Evolutionary conservation across 92 coral and sea anemone species (phyloP).

Genomic region (Desmophyllum pertusum): DNA sequence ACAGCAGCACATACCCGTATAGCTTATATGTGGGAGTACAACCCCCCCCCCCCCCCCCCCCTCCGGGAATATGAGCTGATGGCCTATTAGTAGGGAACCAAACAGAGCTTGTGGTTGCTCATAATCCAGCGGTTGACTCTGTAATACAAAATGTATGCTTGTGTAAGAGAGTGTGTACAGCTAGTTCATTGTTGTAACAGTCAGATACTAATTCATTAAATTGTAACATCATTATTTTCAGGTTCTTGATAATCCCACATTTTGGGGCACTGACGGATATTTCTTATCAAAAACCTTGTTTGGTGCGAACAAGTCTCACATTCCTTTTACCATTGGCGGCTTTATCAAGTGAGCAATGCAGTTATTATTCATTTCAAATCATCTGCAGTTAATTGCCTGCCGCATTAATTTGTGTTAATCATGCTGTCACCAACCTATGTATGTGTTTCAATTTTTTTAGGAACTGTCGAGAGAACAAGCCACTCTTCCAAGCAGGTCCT

Average conservation of each 20-base stretch:
- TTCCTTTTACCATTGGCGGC: slow-evolving; percentile 49
- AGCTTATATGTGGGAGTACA: too few relatives aligned
- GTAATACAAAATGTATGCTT: neutral
- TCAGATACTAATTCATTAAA: too few relatives aligned
- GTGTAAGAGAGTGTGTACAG: neutral
- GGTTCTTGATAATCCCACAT: slow-evolving; percentile 61
- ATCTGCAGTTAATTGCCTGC: neutral
- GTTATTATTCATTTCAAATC: neutral
- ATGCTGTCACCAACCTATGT: neutral
- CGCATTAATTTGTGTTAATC: neutral
- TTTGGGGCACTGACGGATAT: slow-evolving; percentile 57
- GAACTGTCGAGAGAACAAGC: slow-evolving; percentile 76
- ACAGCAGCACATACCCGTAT: too few relatives aligned
- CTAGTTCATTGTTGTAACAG: too few relatives aligned
- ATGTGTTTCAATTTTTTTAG: slow-evolving; percentile 37
- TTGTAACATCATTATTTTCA: slow-evolving; percentile 12
- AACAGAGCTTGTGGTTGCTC: too few relatives aligned
- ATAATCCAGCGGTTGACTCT: too few relatives aligned
- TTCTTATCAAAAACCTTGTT: slow-evolving; percentile 44
- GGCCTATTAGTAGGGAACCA: too few relatives aligned
- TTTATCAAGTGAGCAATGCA: slow-evolving; percentile 58
- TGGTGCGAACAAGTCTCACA: slow-evolving; percentile 30
- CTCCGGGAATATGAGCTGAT: too few relatives aligned
- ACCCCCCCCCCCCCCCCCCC: too few relatives aligned
- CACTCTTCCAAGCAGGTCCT: slow-evolving; percentile 78